These are phyloP conservation scores for Anastrepha ludens DNA, from an alignment of 1,140 invertebrate species.

Conservation along the genomic window DNA sequence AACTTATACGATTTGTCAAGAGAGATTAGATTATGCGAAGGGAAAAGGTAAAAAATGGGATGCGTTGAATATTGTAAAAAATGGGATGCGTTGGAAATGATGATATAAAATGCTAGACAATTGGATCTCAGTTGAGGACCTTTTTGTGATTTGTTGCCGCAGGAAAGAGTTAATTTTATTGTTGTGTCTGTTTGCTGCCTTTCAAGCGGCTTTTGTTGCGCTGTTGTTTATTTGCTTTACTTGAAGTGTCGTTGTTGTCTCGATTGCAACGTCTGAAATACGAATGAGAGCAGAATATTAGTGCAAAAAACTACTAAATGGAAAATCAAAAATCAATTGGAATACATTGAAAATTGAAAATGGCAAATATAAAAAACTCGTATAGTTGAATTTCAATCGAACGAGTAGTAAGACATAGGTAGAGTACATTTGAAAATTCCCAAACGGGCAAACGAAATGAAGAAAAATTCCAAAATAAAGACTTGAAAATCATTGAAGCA, in stretches of 20 bases:
- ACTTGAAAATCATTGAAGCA: conserved; percentile 39
- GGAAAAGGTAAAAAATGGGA: too few relatives aligned
- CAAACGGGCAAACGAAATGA: not conserved
- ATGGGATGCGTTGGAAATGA: not conserved
- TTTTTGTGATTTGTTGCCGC: not conserved
- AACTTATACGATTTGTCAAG: not conserved
- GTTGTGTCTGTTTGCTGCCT: not conserved
- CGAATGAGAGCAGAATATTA: conserved; percentile 32
- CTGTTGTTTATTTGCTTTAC: not conserved
- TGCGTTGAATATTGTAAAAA: not conserved
- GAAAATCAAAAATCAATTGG: conserved; percentile 28
- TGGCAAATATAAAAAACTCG: not conserved
- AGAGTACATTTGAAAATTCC: not conserved
- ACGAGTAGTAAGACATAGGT: not conserved
- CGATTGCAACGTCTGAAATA: conserved; percentile 29
- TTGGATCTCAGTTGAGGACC: not conserved
- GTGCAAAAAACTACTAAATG: not conserved
- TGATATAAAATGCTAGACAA: not conserved
- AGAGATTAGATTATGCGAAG: too few relatives aligned
- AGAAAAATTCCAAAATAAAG: not conserved
- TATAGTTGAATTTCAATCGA: conserved; percentile 11
- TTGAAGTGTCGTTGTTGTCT: not conserved
- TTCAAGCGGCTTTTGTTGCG: conserved; percentile 23
- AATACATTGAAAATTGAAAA: conserved; percentile 34
- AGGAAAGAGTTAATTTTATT: not conserved